phyloP scores from a whole-genome alignment of 2,888 invertebrate genomes.

The Drosophila atripex region DNA sequence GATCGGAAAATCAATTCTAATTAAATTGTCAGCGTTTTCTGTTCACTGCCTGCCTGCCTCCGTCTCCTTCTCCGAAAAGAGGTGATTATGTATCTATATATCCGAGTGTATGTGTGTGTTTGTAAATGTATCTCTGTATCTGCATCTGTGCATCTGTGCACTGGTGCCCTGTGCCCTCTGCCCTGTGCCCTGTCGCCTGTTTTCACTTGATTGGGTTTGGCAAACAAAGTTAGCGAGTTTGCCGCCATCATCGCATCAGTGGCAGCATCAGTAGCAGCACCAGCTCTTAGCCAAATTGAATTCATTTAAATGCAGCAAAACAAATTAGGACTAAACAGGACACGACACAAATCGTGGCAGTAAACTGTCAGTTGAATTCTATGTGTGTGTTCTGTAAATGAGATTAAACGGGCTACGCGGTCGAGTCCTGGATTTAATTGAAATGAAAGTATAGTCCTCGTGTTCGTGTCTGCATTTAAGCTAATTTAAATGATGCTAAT shows the following conservation, averaged over 20 bases:
- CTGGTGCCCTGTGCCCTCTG: background rate
- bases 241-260: slow-evolving; percentile 33
- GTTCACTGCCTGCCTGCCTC: slow-evolving; percentile 4
- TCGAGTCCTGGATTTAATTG: slow-evolving; percentile 18
- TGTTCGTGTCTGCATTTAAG: slow-evolving; percentile 21
- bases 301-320: slow-evolving; percentile 42
- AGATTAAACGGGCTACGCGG: slow-evolving; percentile 51
- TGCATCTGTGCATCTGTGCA: slow-evolving; percentile 26
- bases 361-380: slow-evolving; percentile 18
- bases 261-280: no score
- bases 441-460: slow-evolving; percentile 6
- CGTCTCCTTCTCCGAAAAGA: background rate
- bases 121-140: slow-evolving; percentile 4
- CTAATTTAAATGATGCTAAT: slow-evolving; percentile 35
- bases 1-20: slow-evolving; percentile 83
- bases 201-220: slow-evolving; percentile 64
- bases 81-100: slow-evolving; percentile 11
- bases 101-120: slow-evolving; percentile 9
- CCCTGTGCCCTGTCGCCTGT: no score
- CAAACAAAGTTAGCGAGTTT: slow-evolving; percentile 53
- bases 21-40: slow-evolving; percentile 76
- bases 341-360: slow-evolving; percentile 20
- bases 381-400: slow-evolving; percentile 6
- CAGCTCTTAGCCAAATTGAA: slow-evolving; percentile 39
- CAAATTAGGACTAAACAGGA: slow-evolving; percentile 38